Evolutionary conservation across 2,888 invertebrate species (phyloP), one percentile per base, ranked within the genome.

Genomic region (Lamproptera curius): DNA sequence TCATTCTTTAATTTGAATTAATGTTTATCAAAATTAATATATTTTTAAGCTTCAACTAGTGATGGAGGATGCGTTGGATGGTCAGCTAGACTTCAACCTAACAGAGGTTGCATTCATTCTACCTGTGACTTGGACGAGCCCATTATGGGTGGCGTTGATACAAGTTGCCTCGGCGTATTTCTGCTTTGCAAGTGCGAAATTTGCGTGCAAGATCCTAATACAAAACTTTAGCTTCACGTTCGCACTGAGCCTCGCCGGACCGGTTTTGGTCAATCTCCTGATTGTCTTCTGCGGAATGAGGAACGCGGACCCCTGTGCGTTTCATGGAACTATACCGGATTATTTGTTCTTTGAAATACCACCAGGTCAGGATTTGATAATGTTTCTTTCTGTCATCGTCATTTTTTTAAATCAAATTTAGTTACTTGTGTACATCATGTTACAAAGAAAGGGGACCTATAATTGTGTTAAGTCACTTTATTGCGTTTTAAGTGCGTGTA

Each of bases 321-420:
- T 93, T 70, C 88, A 91, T 57, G 69, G 74, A 8, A 76, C 85
- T 1, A 89, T 97, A 58, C 97, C 97, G 0, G 92, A 93, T 65
- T 96, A 97, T 74, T 77, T 98, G 52, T 96, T 95, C 79, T 96
- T 95, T 85, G 92, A 94, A 57, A 94, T 95, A 59, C 94, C 96
- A 6, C 91, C 92, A 36, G 83, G 87, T 87, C 53, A 63, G 67
- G n/a, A n/a, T n/a, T n/a, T n/a, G n/a, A n/a, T n/a, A n/a, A n/a
- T n/a, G n/a, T n/a, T n/a, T n/a, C n/a, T n/a, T n/a, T n/a, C n/a
- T n/a, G n/a, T n/a, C n/a, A n/a, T n/a, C n/a, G n/a, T n/a, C n/a
- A n/a, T n/a, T n/a, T n/a, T n/a, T n/a, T n/a, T n/a, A n/a, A n/a
- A n/a, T n/a, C n/a, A n/a, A n/a, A n/a, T n/a, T n/a, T n/a, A n/a